Percentiles rank a stretch among this genome's conserved stretches.
Evolutionary conservation across 2,797 vertebrate genomes (phyloP).

Genomic region (Erethizon dorsatum): DNA sequence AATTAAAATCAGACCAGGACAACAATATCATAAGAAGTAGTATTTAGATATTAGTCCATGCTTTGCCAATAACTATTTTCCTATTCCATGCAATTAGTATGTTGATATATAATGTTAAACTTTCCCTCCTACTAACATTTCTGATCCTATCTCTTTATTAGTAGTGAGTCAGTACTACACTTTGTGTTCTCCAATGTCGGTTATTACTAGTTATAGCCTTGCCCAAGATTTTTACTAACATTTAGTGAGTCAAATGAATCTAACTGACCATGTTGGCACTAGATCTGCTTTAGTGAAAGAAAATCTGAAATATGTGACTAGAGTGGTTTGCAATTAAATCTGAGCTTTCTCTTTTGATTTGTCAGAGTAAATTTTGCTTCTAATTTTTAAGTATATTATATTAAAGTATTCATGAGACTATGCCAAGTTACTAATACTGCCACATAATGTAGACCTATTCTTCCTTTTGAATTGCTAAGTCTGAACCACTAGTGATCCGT

Average conservation of each 20-base stretch:
- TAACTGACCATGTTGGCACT: neutral
- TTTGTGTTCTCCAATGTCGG: neutral
- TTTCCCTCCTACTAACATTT: slow-evolving; percentile 1
- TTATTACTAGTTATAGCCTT: slow-evolving; percentile 21
- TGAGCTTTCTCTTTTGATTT: slow-evolving; percentile 35
- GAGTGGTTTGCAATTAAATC: neutral
- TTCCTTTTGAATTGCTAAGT: slow-evolving; percentile 12
- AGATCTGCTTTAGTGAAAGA: slow-evolving; percentile 12
- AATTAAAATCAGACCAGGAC: neutral
- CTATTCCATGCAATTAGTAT: neutral
- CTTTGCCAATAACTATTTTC: neutral
- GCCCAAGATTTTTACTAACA: neutral
- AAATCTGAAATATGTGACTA: neutral
- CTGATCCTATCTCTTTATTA: neutral
- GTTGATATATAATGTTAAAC: neutral
- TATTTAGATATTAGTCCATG: neutral
- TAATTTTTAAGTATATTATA: neutral
- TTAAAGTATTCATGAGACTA: neutral
- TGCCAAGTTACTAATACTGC: neutral
- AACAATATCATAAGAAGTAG: neutral
- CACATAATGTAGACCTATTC: neutral
- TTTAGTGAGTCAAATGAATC: neutral
- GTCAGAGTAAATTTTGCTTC: neutral
- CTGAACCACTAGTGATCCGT: neutral
- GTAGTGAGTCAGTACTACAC: neutral